These are phyloP conservation scores for Pharmacophagus antenor DNA, from an alignment of 2,888 invertebrate species.

Conservation along the genomic window DNA sequence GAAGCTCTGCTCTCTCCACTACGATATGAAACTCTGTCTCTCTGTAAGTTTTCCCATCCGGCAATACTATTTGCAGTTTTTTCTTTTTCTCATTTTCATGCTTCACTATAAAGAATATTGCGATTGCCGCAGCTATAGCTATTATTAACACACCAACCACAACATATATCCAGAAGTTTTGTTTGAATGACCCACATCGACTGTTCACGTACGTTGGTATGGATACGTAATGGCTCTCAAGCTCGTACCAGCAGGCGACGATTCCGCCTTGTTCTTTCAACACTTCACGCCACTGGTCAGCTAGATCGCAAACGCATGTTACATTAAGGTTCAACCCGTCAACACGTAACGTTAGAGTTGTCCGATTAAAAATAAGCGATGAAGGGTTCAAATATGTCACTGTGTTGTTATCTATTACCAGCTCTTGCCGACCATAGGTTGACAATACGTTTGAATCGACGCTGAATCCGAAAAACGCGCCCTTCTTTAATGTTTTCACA, in stretches of 20 bases:
- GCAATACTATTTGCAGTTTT: conserved; percentile 86
- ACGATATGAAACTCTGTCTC: conserved; percentile 93
- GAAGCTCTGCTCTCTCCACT: conserved; percentile 90
- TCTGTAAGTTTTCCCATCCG: conserved; percentile 90
- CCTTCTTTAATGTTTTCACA: conserved; percentile 78
- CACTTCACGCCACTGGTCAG: conserved; percentile 60
- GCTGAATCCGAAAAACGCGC: conserved; percentile 83
- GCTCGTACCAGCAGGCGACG: conserved; percentile 65
- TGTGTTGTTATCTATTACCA: conserved; percentile 84
- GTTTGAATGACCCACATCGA: conserved; percentile 68
- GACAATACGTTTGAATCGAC: conserved; percentile 72
- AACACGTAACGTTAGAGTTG: conserved; percentile 78
- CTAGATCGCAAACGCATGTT: conserved; percentile 80
- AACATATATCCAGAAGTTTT: conserved; percentile 72
- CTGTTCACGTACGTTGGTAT: conserved; percentile 65
- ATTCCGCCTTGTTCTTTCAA: conserved; percentile 61
- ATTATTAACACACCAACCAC: conserved; percentile 72
- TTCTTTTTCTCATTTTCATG: conserved; percentile 79
- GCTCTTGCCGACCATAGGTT: conserved; percentile 68
- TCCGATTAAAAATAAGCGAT: conserved; percentile 81
- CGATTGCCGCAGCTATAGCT: conserved; percentile 68
- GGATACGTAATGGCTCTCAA: conserved; percentile 62
- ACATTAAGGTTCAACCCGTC: conserved; percentile 81
- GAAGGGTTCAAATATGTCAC: conserved; percentile 77
- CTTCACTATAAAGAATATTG: conserved; percentile 69